Base-by-base conservation (phyloP, 2,797 vertebrate genomes). In the Crocidura indochinensis region DNA sequence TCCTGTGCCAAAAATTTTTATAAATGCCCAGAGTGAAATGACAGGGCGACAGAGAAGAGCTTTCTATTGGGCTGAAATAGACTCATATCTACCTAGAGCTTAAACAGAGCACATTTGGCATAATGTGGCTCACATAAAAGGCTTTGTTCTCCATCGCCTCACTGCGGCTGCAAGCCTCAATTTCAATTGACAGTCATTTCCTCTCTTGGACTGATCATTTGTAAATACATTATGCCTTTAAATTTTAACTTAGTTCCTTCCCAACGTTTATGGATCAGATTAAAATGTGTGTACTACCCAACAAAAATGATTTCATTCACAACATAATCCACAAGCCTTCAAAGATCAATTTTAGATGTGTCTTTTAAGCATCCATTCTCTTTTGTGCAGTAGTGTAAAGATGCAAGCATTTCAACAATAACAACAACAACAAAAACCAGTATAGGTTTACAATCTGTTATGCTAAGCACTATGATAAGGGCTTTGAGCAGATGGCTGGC, bases 91-190 rank as follows among this genome's bases (percentile, higher is more conserved):
- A 97, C 96, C 38, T 38, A 5, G 38, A 81, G 71, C 60, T 94
- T 14, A 22, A 26, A 90, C 91, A 49, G 8, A 90, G 78, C 92
- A 83, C 92, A 8, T 69, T 97, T 69, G 51, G 96, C 97, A 96
- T 80, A 77, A 65, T 84, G 72, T 89, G 78, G 82, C 94, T 97
- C 87, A 95, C 90, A 97, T 93, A 95, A 94, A 97, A 94, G 96
- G 96, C 97, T 98, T 98, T 98, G 98, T 98, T 97, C 97, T 96
- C 95, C 96, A 76, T 86, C 51, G 94, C 97, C 97, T 97, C 97
- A 74, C 94, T 92, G 96, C 91, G 92, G 97, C 74, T 92, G 53
- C 73, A 88, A 83, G 88, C 90, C 91, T 93, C 93, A 90, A 91
- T 69, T 95, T 92, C 94, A 86, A n/a, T 2, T 56, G 84, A 27